These are phyloP conservation scores for Nymphicus hollandicus DNA, from an alignment of 2,113 vertebrate genomes.

Conservation along the genomic window DNA sequence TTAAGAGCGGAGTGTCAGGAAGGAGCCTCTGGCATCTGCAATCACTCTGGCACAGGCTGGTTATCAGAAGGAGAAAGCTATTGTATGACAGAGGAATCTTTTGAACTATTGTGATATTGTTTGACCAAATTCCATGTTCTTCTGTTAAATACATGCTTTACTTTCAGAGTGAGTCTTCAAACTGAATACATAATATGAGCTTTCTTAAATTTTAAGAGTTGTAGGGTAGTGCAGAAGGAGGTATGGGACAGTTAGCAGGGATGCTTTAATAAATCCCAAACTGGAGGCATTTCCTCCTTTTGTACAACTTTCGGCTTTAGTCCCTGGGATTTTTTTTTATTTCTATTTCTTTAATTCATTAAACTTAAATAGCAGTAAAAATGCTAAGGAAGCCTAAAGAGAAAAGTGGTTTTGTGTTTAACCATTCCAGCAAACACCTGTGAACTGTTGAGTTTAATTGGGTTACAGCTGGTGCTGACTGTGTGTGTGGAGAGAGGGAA, in stretches of 20 bases:
- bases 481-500: not conserved
- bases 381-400: not conserved
- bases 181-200: not conserved
- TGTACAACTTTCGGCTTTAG: not conserved
- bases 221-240: not conserved
- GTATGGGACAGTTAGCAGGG: not conserved
- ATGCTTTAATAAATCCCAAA: not conserved
- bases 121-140: not conserved
- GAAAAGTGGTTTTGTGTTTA: constrained; percentile 5
- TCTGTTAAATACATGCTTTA: not conserved
- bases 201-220: not conserved
- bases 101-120: not conserved
- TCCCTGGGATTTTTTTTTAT: not conserved
- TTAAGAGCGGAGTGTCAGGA: not conserved
- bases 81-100: not conserved
- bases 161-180: not conserved
- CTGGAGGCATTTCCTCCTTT: not conserved
- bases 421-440: constrained; percentile 25
- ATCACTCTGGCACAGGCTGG: not conserved
- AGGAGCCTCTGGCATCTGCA: not conserved
- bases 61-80: not conserved
- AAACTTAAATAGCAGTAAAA: constrained; percentile 4
- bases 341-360: not conserved
- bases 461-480: not conserved
- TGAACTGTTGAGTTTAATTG: constrained; percentile 38